Evolutionary conservation across 2,888 invertebrate genomes (phyloP).

Genomic region (Sceliomorpha sp.): DNA sequence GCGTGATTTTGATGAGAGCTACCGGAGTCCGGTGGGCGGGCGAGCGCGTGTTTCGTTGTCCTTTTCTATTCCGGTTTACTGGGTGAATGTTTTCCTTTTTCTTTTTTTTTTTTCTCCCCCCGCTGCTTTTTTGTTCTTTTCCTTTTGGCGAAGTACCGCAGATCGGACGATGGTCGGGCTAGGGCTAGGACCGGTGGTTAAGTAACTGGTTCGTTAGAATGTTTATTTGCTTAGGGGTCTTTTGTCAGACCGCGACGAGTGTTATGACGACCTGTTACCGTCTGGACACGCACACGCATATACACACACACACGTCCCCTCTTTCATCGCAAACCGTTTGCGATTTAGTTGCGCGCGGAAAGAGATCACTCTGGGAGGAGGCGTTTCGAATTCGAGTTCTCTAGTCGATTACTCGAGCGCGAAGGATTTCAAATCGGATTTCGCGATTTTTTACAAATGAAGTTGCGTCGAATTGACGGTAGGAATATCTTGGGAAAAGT

Average conservation of each 20-base stretch:
- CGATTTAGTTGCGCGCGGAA: constrained; percentile 40
- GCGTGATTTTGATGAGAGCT: too few relatives aligned
- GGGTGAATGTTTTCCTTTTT: constrained; percentile 62
- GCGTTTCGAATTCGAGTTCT: constrained; percentile 29
- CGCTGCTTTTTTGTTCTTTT: constrained; percentile 12
- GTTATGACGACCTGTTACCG: constrained; percentile 78
- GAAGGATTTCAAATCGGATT: too few relatives aligned
- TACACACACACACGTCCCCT: constrained; percentile 58
- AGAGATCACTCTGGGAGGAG: constrained; percentile 29
- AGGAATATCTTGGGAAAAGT: too few relatives aligned
- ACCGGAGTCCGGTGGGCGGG: too few relatives aligned
- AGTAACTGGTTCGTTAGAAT: constrained; percentile 80
- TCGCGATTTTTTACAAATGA: too few relatives aligned
- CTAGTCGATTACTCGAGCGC: too few relatives aligned
- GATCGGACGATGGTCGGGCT: constrained; percentile 61
- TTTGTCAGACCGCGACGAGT: constrained; percentile 74
- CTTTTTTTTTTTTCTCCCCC: constrained; percentile 35
- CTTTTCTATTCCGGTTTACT: too few relatives aligned
- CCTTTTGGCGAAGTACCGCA: constrained; percentile 19
- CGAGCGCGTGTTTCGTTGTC: too few relatives aligned
- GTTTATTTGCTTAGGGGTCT: constrained; percentile 77
- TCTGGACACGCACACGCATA: too few relatives aligned
- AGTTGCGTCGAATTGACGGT: too few relatives aligned
- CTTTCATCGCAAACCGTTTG: constrained; percentile 58
- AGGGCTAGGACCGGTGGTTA: constrained; percentile 64